Evolutionary conservation across 1,140 invertebrate genomes (phyloP), one percentile per base, ranked within the genome.

Genomic region (Asbolus verrucosus): DNA sequence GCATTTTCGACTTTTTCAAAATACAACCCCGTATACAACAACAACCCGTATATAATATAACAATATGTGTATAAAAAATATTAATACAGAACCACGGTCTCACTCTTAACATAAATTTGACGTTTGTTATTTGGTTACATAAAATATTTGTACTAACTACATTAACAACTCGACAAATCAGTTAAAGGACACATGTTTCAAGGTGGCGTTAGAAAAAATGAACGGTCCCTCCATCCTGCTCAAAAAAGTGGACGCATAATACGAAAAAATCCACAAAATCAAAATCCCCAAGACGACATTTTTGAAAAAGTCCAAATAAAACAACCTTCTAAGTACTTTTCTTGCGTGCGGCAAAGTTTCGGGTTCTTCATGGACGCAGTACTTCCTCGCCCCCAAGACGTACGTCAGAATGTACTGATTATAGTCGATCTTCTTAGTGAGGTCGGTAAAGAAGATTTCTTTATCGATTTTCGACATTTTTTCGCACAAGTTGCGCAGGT

Each of bases 341-440:
- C 86, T 85, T 0, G 91, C 90, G 9, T 87, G 84, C 0, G 92
- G 91, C 1, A 95, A 70, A 0, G 90, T 93, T n/a, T 86, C 85
- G 0, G 88, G 89, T 75, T 92, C 90, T 50, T 95, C 93, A 66
- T 92, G 92, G 6, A 93, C 82, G 65, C 89, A 89, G 78, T 87
- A 94, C 68, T 88, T 86, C 6, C 93, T 83, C 5, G 88, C 86
- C 0, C 91, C 93, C 30, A 90, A 81, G 11, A 94, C 88, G 74
- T 94, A 94, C 60, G 84, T 80, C 9, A 86, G 82, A 41, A 94
- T 82, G 75, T 91, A 94, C 0, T 82, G 75, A 30, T 87, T 84
- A 90, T 91, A 94, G 67, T 89, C 81, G 0, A 94, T 80, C 1
- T 83, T 82, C 16, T 77, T 81, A 1, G 85, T 82, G n/a, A n/a